phyloP scores from a whole-genome alignment of 2,888 invertebrate genomes.

The Geophilus truncorum region DNA sequence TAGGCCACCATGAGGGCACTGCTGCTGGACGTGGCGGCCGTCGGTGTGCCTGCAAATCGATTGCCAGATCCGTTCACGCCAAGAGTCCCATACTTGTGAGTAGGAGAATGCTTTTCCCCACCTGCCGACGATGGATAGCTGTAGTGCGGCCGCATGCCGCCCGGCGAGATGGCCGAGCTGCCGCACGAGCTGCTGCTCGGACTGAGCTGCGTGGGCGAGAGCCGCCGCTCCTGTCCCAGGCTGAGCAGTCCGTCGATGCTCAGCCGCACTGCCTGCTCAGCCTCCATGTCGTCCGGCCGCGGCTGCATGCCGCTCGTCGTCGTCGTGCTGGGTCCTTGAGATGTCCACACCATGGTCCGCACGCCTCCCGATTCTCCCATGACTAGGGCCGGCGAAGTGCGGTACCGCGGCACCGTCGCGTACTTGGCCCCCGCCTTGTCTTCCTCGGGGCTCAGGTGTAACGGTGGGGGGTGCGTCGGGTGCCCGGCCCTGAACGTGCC shows the following conservation, averaged over 20 bases:
- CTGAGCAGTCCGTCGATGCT: conserved; percentile 47
- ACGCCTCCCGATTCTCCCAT: conserved; percentile 89
- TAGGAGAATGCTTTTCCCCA: conserved; percentile 23
- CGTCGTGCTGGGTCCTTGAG: conserved; percentile 51
- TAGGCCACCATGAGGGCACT: conserved; percentile 1
- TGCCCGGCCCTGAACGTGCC: conserved; percentile 33
- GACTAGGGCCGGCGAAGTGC: conserved; percentile 70
- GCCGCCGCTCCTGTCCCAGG: conserved; percentile 44
- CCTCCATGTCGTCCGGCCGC: conserved; percentile 50
- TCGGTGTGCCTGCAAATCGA: background rate
- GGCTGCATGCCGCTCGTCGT: conserved; percentile 13
- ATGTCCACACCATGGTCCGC: conserved; percentile 66
- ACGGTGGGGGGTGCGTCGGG: conserved; percentile 33
- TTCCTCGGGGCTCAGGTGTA: conserved; percentile 44
- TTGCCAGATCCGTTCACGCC: conserved; percentile 26
- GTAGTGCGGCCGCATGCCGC: conserved; percentile 29
- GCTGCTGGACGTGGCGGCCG: background rate
- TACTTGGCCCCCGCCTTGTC: conserved; percentile 39
- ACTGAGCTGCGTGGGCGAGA: conserved; percentile 39
- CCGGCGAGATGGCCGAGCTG: conserved; percentile 5
- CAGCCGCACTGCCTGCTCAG: conserved; percentile 42
- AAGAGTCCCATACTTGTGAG: background rate
- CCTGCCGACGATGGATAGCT: conserved; percentile 22
- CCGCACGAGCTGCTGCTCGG: conserved; percentile 36
- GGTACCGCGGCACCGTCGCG: conserved; percentile 27